Percentiles rank a stretch among this genome's conserved stretches.
phyloP scores from a whole-genome alignment of 2,113 vertebrate genomes.

The Microcebus tavaratra region DNA sequence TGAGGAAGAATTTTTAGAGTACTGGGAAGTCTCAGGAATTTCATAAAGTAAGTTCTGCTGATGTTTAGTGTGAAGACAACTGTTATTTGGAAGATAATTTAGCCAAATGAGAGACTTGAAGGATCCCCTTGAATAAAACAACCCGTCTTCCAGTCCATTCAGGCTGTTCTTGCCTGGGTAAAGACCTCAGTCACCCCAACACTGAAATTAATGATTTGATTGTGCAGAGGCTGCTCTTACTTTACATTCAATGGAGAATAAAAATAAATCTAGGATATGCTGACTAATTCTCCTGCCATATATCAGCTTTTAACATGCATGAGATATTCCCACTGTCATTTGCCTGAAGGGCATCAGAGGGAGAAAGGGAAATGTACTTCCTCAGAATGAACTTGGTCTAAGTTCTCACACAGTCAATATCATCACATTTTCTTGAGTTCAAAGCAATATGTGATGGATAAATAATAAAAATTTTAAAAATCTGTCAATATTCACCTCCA shows the following conservation, averaged over 20 bases:
- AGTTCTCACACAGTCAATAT: not conserved
- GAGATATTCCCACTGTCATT: slow-evolving; percentile 44
- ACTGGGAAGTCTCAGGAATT: slow-evolving; percentile 19
- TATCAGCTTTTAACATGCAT: slow-evolving; percentile 28
- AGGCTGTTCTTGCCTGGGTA: not conserved
- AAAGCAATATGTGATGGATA: not conserved
- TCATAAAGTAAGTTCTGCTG: not conserved
- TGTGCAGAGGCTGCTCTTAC: slow-evolving; percentile 5
- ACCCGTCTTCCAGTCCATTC: not conserved
- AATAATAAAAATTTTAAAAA: not conserved
- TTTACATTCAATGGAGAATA: slow-evolving; percentile 29
- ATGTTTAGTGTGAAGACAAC: slow-evolving; percentile 24
- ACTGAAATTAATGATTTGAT: not conserved
- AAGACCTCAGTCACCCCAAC: not conserved
- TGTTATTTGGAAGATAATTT: not conserved
- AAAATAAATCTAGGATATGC: slow-evolving; percentile 53
- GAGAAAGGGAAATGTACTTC: not conserved
- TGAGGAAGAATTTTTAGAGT: slow-evolving; percentile 26
- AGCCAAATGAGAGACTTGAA: not conserved
- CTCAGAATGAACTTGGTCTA: not conserved
- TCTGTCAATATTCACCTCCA: not conserved
- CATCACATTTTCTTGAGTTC: slow-evolving; percentile 30
- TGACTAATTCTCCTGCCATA: slow-evolving; percentile 60
- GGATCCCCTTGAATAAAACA: not conserved
- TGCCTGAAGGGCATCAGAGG: slow-evolving; percentile 52